phyloP scores from a whole-genome alignment of 2,797 vertebrate species.

The Phrynocephalus guinanensis region DNA sequence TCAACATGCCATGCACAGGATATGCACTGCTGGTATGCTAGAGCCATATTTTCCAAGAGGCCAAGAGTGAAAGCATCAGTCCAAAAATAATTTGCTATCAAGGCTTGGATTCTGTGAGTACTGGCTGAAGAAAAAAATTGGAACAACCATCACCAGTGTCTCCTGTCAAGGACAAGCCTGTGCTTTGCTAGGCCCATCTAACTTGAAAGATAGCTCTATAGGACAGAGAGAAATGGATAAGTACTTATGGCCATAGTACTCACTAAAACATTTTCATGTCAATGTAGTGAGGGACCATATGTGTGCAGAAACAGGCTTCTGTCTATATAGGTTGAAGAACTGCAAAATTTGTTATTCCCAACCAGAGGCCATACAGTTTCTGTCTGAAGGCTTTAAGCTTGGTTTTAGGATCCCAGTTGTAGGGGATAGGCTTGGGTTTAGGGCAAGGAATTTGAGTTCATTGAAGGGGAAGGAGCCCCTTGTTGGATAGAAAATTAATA shows the following conservation, averaged over 20 bases:
- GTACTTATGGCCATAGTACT: not conserved
- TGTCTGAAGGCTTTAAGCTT: no score
- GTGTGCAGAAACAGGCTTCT: not conserved
- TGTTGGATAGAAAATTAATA: no score
- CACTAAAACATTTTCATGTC: not conserved
- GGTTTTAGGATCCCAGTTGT: no score
- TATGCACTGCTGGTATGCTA: not conserved
- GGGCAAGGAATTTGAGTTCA: no score
- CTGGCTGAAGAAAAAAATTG: not conserved
- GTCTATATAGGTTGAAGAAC: not conserved
- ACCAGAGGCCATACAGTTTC: no score
- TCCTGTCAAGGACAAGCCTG: not conserved
- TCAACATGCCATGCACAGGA: not conserved
- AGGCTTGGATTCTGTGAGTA: not conserved
- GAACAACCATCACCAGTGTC: constrained; percentile 19
- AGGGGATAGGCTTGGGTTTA: no score
- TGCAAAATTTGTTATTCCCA: no score
- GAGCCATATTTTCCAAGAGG: not conserved
- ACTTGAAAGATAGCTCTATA: constrained; percentile 9
- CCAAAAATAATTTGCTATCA: not conserved
- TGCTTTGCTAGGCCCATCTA: not conserved
- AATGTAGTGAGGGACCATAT: not conserved
- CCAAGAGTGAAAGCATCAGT: not conserved
- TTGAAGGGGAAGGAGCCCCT: no score
- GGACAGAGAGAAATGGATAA: not conserved